phyloP scores from a whole-genome alignment of 2,797 vertebrate genomes.

The Margarornis squamiger region DNA sequence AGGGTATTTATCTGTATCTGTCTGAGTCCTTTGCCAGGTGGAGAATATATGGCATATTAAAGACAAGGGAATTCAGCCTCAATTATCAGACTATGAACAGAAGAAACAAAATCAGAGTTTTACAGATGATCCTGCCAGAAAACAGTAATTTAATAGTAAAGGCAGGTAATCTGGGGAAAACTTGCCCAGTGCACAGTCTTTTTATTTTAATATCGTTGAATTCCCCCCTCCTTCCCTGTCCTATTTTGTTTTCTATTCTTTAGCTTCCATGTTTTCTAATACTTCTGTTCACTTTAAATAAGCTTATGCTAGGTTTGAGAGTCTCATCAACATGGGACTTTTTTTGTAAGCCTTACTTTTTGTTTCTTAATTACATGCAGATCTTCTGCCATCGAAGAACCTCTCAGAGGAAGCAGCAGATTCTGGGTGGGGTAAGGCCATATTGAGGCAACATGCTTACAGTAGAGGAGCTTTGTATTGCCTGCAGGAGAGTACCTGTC shows the following conservation, averaged over 20 bases:
- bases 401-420: neutral
- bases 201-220: conserved; percentile 42
- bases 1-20: conserved; percentile 83
- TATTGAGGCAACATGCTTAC: neutral
- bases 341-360: neutral
- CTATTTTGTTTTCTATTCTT: conserved; percentile 32
- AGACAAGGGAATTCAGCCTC: conserved; percentile 78
- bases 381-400: neutral
- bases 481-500: neutral
- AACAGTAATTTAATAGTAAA: conserved; percentile 73
- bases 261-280: neutral
- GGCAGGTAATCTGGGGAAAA: conserved; percentile 47
- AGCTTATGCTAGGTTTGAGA: neutral
- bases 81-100: conserved; percentile 74
- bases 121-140: conserved; percentile 68
- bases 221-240: neutral
- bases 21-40: conserved; percentile 81
- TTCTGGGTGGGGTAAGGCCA: neutral
- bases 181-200: conserved; percentile 27
- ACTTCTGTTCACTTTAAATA: neutral
- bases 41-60: conserved; percentile 81
- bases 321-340: neutral
- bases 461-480: neutral
- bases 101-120: conserved; percentile 74
- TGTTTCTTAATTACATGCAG: conserved; percentile 32